Conservation (phyloP, 2,888 invertebrate species). For the Nomada fabriciana region DNA sequence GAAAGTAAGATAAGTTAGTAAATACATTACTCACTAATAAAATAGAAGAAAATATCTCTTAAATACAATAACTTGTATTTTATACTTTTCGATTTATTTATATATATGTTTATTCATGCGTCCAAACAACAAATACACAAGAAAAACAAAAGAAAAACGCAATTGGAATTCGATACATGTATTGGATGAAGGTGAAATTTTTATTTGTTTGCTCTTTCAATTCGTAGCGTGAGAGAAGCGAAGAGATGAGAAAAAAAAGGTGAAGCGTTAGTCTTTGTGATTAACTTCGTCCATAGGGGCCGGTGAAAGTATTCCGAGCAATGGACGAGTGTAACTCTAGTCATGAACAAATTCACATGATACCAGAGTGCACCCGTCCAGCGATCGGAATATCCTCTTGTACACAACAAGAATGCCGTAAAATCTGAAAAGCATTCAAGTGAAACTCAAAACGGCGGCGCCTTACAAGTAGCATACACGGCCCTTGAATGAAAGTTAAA, state of each 20-base stretch:
- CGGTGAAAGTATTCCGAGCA: constrained; percentile 72
- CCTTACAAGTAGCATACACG: constrained; percentile 77
- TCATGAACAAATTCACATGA: constrained; percentile 81
- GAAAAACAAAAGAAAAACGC: constrained; percentile 26
- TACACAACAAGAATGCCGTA: constrained; percentile 16
- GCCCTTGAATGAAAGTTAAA: constrained; percentile 78
- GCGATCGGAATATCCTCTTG: constrained; percentile 66
- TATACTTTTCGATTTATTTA: constrained; percentile 1
- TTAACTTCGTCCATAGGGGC: constrained; percentile 43
- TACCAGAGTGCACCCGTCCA: constrained; percentile 81
- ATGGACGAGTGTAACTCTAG: constrained; percentile 83
- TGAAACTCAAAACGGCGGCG: constrained; percentile 56
- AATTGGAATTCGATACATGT: constrained; percentile 15
- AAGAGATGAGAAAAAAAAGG: constrained; percentile 29
- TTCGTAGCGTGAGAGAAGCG: constrained; percentile 6
- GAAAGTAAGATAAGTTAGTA: too few relatives aligned
- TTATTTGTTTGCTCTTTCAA: constrained; percentile 47
- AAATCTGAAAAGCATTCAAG: constrained; percentile 61
- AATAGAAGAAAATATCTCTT: neutral
- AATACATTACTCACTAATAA: too few relatives aligned
- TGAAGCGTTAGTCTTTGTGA: constrained; percentile 60
- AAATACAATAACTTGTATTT: neutral
- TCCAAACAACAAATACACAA: constrained; percentile 5
- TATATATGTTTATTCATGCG: neutral
- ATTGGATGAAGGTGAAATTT: constrained; percentile 49